These are phyloP conservation scores for Cynoglossus semilaevis DNA, from an alignment of 2,113 vertebrate genomes.

Conservation along the genomic window DNA sequence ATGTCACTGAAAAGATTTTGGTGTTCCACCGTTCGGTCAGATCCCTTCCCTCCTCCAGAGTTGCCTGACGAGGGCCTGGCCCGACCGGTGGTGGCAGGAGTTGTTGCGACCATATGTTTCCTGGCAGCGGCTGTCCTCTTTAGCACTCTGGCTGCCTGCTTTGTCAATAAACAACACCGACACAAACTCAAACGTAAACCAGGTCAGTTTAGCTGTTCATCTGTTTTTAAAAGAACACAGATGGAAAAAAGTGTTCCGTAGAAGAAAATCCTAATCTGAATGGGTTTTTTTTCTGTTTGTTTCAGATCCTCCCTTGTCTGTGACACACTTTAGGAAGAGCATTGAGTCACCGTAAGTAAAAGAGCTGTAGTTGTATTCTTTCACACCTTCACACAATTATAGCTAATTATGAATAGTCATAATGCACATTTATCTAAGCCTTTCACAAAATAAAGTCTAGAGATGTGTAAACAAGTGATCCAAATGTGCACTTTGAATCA, in stretches of 20 bases:
- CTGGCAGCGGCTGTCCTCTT: constrained; percentile 95
- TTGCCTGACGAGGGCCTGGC: constrained; percentile 93
- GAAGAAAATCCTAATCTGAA: too few species aligned
- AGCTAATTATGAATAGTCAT: too few species aligned
- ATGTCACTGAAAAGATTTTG: too few species aligned
- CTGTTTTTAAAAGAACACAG: constrained; percentile 38
- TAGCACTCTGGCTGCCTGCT: constrained; percentile 96
- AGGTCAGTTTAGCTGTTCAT: constrained; percentile 77
- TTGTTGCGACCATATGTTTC: constrained; percentile 98
- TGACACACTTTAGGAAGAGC: constrained; percentile 99
- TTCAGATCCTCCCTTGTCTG: constrained; percentile 97
- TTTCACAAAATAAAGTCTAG: too few species aligned
- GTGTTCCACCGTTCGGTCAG: constrained; percentile 64
- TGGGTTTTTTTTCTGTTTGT: constrained; percentile 15
- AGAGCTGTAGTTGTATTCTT: constrained; percentile 29
- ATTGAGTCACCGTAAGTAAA: constrained; percentile 98
- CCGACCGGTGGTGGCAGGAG: constrained; percentile 93
- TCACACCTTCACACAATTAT: too few species aligned
- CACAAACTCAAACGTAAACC: constrained; percentile 97
- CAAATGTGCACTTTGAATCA: too few species aligned
- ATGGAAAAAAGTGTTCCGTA: too few species aligned
- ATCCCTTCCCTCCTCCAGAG: constrained; percentile 92
- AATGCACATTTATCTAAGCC: too few species aligned
- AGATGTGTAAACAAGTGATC: too few species aligned
- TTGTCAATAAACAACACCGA: constrained; percentile 97